These are phyloP conservation scores for Sterna hirundo DNA, from an alignment of 2,113 vertebrate genomes.

Conservation along the genomic window DNA sequence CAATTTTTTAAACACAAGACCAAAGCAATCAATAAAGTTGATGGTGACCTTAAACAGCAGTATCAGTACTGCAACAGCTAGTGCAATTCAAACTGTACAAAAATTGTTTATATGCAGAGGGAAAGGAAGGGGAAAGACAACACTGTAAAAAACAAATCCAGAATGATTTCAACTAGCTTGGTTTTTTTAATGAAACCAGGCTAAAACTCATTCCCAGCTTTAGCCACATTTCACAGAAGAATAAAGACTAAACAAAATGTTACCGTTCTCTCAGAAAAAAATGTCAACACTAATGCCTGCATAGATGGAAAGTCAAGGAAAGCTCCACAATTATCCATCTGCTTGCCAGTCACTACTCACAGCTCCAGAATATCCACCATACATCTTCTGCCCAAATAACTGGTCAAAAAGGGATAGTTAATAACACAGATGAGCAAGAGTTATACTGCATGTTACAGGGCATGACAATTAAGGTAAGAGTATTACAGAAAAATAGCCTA, in stretches of 20 bases:
- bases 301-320: not conserved
- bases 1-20: not conserved
- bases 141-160: not conserved
- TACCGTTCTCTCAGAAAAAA: not conserved
- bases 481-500: not conserved
- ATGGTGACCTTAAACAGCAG: not conserved
- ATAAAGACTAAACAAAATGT: not conserved
- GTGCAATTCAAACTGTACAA: not conserved
- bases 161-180: not conserved
- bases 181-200: not conserved
- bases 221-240: not conserved
- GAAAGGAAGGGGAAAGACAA: not conserved
- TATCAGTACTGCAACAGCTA: not conserved
- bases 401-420: not conserved
- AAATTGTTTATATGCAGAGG: not conserved
- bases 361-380: not conserved
- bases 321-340: not conserved
- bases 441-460: not conserved
- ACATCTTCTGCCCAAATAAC: not conserved
- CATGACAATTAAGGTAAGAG: not conserved
- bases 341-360: not conserved
- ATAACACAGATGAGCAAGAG: not conserved
- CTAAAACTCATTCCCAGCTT: not conserved
- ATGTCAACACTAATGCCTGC: not conserved
- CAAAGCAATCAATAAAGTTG: not conserved